Evolutionary conservation across 1,140 invertebrate species (phyloP), one percentile per base, ranked within the genome.

Genomic region (Tyrophagus putrescentiae): DNA sequence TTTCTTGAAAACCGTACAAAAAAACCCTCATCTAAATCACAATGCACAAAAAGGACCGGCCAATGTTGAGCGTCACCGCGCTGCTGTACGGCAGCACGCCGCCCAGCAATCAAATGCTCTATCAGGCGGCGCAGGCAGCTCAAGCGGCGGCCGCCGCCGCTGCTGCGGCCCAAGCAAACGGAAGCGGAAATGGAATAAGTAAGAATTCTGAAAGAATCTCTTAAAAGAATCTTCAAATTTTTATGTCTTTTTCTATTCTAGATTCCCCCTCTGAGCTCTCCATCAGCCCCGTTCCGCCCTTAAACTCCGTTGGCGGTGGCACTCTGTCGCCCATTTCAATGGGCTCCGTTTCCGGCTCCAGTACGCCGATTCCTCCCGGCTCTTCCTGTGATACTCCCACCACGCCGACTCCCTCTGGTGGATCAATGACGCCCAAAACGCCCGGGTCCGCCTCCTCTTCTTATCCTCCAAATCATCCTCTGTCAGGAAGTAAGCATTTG

Each of bases 401-500:
- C 6, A 13, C 36, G 36, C 31, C 44, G 6, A 48, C 23, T n/a
- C 23, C 23, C n/a, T 48, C 6, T 45, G 29, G n/a, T 45, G 39
- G 16, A 9, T 16, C 36, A 13, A 57, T 18, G 18, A 33, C 44
- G 6, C 21, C 31, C 18, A 27, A 21, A 48, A 33, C 56, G 33
- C 56, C 31, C 31, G 32, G 32, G 16, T 23, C 31, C 44, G 31
- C 31, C 56, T 36, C 54, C 39, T 5, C 29, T 25, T 3, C 33
- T 52, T 93, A 90, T 73, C 89, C 89, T 23, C 89, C 88, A 6
- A 93, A 92, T 73, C 89, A 94, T 76, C 90, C 90, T 3, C 73
- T 94, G 32, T 87, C 85, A 69, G 86, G 86, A 45, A 90, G 87
- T 31, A 94, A 94, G 71, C 90, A 94, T 73, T 75, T 95, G n/a